phyloP scores from a whole-genome alignment of 2,888 invertebrate species.

The Phyllotreta cruciferae region DNA sequence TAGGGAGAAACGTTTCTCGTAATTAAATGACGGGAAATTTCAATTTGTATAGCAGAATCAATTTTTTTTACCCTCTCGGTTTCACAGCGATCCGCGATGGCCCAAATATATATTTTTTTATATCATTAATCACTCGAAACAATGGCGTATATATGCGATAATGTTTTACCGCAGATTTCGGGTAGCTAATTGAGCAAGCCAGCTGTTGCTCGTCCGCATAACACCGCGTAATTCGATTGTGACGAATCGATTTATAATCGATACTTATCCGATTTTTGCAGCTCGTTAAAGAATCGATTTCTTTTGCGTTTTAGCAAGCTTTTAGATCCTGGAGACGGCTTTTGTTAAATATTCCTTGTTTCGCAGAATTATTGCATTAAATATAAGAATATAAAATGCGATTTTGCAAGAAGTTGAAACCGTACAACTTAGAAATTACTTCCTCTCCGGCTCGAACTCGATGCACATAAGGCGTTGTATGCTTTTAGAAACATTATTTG shows the following conservation, averaged over 20 bases:
- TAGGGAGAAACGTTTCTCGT: slow-evolving; percentile 4
- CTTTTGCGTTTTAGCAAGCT: too few species aligned
- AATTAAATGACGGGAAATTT: slow-evolving; percentile 21
- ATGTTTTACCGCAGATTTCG: slow-evolving; percentile 33
- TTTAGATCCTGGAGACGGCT: too few species aligned
- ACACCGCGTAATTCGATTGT: slow-evolving; percentile 25
- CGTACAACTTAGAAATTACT: too few species aligned
- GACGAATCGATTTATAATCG: slow-evolving; percentile 1
- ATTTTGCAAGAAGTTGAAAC: too few species aligned
- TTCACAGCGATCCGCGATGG: neutral
- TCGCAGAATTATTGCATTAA: too few species aligned
- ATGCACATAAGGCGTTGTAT: too few species aligned
- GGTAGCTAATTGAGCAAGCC: slow-evolving; percentile 31
- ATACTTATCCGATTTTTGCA: too few species aligned
- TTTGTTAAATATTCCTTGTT: too few species aligned
- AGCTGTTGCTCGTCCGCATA: slow-evolving; percentile 34
- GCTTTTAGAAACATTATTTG: too few species aligned
- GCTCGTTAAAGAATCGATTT: too few species aligned
- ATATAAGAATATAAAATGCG: too few species aligned
- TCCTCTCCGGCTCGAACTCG: too few species aligned
- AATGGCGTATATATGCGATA: slow-evolving; percentile 20
- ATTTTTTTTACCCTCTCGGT: slow-evolving; percentile 9
- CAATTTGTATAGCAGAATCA: slow-evolving; percentile 17
- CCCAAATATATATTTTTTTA: slow-evolving; percentile 23
- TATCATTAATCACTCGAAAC: slow-evolving; percentile 26